Percentiles rank a stretch among this genome's conserved stretches.
phyloP scores from a whole-genome alignment of 2,113 vertebrate species.

The Erpornis zantholeuca region DNA sequence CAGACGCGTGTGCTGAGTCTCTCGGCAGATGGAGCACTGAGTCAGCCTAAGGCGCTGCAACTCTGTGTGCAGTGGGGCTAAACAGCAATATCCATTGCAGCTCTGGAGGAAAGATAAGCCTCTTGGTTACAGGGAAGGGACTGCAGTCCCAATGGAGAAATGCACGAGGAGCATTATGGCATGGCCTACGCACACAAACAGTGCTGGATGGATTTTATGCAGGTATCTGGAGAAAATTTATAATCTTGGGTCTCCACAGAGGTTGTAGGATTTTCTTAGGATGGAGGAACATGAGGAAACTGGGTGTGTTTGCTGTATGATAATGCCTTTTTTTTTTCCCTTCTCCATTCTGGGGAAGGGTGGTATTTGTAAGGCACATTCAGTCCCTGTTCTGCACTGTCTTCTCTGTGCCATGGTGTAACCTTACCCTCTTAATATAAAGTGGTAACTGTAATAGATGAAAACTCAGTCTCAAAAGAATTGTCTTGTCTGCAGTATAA shows the following conservation, averaged over 20 bases:
- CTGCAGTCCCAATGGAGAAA: not conserved
- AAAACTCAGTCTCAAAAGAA: not conserved
- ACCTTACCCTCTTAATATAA: not conserved
- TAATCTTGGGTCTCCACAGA: not conserved
- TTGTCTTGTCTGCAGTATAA: not conserved
- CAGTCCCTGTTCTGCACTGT: not conserved
- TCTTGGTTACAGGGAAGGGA: not conserved
- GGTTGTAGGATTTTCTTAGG: not conserved
- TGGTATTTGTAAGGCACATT: not conserved
- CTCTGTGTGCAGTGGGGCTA: not conserved
- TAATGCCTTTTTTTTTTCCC: too few species aligned
- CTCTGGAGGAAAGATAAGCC: not conserved
- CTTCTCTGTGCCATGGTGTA: not conserved
- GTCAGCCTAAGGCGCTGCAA: not conserved
- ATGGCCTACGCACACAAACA: rapidly evolving
- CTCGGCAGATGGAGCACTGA: constrained; percentile 38
- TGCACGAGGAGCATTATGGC: not conserved
- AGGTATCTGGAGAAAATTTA: not conserved
- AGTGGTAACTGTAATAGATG: not conserved
- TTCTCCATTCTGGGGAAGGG: not conserved
- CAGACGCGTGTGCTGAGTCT: not conserved
- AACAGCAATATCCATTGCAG: not conserved
- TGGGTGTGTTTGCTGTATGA: not conserved
- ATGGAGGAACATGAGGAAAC: not conserved
- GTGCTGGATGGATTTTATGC: not conserved